Evolutionary conservation across 1,140 invertebrate species (phyloP).

Genomic region (Stratiolaelaps scimitus): DNA sequence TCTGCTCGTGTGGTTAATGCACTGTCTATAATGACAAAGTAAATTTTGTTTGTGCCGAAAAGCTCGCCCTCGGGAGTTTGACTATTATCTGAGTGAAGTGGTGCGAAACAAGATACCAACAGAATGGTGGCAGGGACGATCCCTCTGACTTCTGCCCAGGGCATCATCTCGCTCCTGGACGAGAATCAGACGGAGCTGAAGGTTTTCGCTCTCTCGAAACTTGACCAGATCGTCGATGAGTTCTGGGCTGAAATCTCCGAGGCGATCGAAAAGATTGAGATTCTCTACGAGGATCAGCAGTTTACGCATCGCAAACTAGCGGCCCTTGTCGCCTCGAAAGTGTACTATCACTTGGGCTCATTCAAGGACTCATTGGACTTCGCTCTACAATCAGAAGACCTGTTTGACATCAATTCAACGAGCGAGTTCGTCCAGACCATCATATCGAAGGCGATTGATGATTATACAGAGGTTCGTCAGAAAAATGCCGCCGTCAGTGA

Average conservation of each 20-base stretch:
- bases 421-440: slow-evolving; percentile 94
- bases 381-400: slow-evolving; percentile 75
- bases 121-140: slow-evolving; percentile 28
- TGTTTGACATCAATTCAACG: slow-evolving; percentile 83
- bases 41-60: slow-evolving; percentile 26
- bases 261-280: slow-evolving; percentile 93
- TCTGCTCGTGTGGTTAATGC: slow-evolving; percentile 3
- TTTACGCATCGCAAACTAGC: slow-evolving; percentile 79
- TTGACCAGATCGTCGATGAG: slow-evolving; percentile 86
- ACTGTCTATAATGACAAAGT: slow-evolving; percentile 26
- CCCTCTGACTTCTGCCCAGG: slow-evolving; percentile 49
- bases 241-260: slow-evolving; percentile 99
- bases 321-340: slow-evolving; percentile 92
- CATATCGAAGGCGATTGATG: slow-evolving; percentile 88
- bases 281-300: slow-evolving; percentile 76
- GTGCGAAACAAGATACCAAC: neutral
- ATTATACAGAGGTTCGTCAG: slow-evolving; percentile 75
- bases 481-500: slow-evolving; percentile 45
- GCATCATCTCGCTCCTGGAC: slow-evolving; percentile 87
- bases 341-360: slow-evolving; percentile 92
- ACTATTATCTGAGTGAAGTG: too few relatives aligned
- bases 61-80: too few relatives aligned
- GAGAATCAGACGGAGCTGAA: slow-evolving; percentile 83
- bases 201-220: slow-evolving; percentile 74
- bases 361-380: slow-evolving; percentile 90